Conservation (phyloP, 1,140 invertebrate species). For the Philopotamus ludificatus region DNA sequence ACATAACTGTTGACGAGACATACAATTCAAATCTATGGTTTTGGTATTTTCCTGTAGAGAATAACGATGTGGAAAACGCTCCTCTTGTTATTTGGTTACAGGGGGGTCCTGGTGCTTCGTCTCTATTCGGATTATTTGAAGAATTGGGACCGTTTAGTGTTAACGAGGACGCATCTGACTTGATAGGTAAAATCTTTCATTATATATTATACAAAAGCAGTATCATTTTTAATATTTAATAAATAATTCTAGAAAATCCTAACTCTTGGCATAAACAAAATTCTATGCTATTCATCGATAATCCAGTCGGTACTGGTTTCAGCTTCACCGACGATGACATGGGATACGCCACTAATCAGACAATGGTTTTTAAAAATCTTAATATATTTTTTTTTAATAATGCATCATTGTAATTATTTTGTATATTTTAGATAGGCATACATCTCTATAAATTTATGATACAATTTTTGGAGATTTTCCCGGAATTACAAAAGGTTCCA, state of each 20-base stretch:
- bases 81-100: conserved; percentile 85
- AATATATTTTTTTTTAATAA: not conserved
- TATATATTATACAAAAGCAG: not conserved
- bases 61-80: conserved; percentile 53
- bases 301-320: conserved; percentile 80
- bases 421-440: conserved; percentile 56
- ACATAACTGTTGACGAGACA: conserved; percentile 68
- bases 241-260: conserved; percentile 47
- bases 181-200: conserved; percentile 24
- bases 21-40: conserved; percentile 84
- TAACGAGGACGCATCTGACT: conserved; percentile 42
- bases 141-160: conserved; percentile 66
- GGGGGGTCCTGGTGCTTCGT: conserved; percentile 70
- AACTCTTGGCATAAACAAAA: conserved; percentile 74
- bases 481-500: conserved; percentile 63
- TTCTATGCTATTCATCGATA: conserved; percentile 80
- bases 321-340: conserved; percentile 68
- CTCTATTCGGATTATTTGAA: conserved; percentile 70
- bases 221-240: not conserved
- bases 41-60: conserved; percentile 81
- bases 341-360: conserved; percentile 66
- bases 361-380: conserved; percentile 46
- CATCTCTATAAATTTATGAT: conserved; percentile 64
- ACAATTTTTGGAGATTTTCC: conserved; percentile 75
- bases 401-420: not conserved